Base-by-base conservation (phyloP, 2,113 vertebrate genomes). In the Pituophis catenifer region DNA sequence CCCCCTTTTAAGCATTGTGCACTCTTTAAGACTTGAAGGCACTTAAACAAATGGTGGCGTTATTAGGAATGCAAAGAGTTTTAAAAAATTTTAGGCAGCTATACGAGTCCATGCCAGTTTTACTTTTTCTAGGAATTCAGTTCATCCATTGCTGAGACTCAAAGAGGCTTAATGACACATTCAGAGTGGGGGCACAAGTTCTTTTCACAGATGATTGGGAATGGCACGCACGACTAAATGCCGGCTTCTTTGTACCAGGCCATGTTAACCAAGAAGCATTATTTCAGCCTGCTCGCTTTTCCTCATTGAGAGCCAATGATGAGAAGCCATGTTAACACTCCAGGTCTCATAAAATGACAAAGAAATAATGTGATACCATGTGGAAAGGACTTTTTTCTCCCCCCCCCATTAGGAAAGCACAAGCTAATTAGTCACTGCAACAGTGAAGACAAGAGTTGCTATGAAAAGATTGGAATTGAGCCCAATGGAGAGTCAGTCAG, bases 291-390 rank as follows among this genome's bases (percentile, higher is more conserved):
- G 44, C 48, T 85, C 89, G 81, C 44, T 86, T 54, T 26, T 0
- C 0, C 0, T 90, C 38, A 65, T 24, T 53, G 89, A 93, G 86
- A 90, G 26, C 53, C 52, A 90, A n/a, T 21, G 19, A 33, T 38
- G 86, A 93, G 85, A 92, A 33, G 48, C 86, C 89, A 81, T 87
- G 26, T 3, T 86, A 70, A 38, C 86, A 58, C 52, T 90, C 92
- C 59, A 92, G 8, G 59, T 89, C 44, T 55, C n/a, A 70, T 50
- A 90, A 59, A 81, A 91, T 88, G 65, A 89, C 8, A 89, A 95
- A 53, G 52, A 90, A 65, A n/a, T 38, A n/a, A 81, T 65, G 53
- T 70, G 13, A 9, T 55, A 26, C 38, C 55, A 93, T 54, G 50
- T 23, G 55, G 70, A 85, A 29, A 81, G 53, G 33, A 48, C 54